Evolutionary conservation across 2,113 vertebrate genomes (phyloP).

Genomic region (Takifugu flavidus): DNA sequence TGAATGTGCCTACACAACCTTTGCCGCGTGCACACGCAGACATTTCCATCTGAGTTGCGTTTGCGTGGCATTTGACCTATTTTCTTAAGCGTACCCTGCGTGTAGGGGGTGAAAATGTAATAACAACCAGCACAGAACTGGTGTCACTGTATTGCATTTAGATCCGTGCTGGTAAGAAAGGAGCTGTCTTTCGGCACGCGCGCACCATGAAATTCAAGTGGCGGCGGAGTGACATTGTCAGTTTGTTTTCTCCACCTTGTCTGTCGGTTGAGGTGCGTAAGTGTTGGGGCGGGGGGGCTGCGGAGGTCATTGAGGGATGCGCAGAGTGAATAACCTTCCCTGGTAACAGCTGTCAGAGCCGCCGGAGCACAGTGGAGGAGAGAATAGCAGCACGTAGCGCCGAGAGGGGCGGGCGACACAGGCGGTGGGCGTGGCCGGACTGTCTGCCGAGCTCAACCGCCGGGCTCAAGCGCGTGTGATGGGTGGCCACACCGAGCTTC

Average conservation of each 20-base stretch:
- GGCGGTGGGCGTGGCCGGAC: slow-evolving; percentile 28
- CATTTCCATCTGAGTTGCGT: slow-evolving; percentile 57
- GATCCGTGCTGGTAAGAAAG: slow-evolving; percentile 49
- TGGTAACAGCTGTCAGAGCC: slow-evolving; percentile 71
- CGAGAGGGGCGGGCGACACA: slow-evolving; percentile 33
- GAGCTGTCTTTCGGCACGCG: slow-evolving; percentile 41
- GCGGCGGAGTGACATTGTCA: slow-evolving; percentile 66
- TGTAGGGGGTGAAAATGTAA: slow-evolving; percentile 21
- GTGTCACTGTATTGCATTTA: slow-evolving; percentile 47
- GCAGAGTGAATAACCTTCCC: slow-evolving; percentile 60
- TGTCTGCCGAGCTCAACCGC: slow-evolving; percentile 28
- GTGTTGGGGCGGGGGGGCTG: slow-evolving; percentile 53
- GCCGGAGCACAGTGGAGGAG: slow-evolving; percentile 57
- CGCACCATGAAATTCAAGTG: slow-evolving; percentile 70
- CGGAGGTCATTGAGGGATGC: slow-evolving; percentile 68
- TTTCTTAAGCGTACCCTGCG: slow-evolving; percentile 40
- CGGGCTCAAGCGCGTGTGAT: slow-evolving; percentile 61
- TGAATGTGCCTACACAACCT: no score
- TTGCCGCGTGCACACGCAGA: slow-evolving; percentile 33
- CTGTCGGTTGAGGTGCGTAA: slow-evolving; percentile 43
- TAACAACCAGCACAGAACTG: slow-evolving; percentile 22
- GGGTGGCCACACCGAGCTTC: slow-evolving; percentile 74
- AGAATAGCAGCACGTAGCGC: slow-evolving; percentile 44
- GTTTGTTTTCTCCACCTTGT: slow-evolving; percentile 69
- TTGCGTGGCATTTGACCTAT: slow-evolving; percentile 58